Conservation (phyloP, 2,797 vertebrate genomes). For the Propithecus deckenii region DNA sequence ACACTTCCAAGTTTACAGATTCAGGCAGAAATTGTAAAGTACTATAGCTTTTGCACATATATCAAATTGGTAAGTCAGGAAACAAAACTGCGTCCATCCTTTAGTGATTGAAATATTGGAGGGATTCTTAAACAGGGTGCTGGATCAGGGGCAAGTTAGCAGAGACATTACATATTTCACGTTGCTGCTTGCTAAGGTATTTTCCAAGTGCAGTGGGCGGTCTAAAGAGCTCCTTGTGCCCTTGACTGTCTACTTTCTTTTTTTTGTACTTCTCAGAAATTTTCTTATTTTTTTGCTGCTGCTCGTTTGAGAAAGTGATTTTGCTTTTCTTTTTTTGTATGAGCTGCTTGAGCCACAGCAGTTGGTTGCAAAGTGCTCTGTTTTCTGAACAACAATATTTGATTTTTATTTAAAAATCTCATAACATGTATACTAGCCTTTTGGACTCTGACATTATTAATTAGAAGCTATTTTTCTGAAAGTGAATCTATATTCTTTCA, state of each 20-base stretch:
- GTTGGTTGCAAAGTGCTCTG: constrained; percentile 56
- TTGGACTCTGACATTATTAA: constrained; percentile 81
- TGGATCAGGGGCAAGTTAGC: constrained; percentile 80
- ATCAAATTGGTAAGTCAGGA: constrained; percentile 75
- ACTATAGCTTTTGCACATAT: constrained; percentile 77
- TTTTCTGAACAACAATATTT: constrained; percentile 75
- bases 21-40: constrained; percentile 73
- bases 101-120: constrained; percentile 58
- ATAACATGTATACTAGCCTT: constrained; percentile 80
- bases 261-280: constrained; percentile 83
- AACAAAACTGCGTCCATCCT: constrained; percentile 53
- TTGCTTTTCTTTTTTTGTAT: constrained; percentile 59
- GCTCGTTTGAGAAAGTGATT: constrained; percentile 73
- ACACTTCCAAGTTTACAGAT: constrained; percentile 79
- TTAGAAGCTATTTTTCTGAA: constrained; percentile 85
- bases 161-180: constrained; percentile 63
- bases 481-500: constrained; percentile 82
- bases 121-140: constrained; percentile 80
- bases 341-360: constrained; percentile 75
- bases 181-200: constrained; percentile 56
- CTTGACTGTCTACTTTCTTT: constrained; percentile 76
- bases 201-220: constrained; percentile 68
- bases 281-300: constrained; percentile 79
- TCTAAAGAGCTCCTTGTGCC: constrained; percentile 75
- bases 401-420: constrained; percentile 70